phyloP scores from a whole-genome alignment of 1,140 invertebrate genomes.

The Platyscapa corneri region DNA sequence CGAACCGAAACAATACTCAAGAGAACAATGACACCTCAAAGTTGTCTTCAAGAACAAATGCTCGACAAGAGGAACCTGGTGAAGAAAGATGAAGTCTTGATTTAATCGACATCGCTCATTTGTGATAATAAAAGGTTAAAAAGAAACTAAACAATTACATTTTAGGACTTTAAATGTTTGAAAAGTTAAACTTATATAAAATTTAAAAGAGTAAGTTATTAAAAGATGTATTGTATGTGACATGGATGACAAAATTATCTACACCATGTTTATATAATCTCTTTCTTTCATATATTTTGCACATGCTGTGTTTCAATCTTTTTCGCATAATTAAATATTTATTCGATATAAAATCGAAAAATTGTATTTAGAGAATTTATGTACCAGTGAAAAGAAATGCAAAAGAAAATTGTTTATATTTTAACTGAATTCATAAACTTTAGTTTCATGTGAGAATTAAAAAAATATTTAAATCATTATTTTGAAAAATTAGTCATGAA shows the following conservation, averaged over 20 bases:
- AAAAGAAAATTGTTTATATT: constrained; percentile 26
- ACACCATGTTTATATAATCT: background rate
- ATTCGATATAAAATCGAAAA: too few relatives aligned
- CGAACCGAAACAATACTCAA: background rate
- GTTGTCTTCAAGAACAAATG: background rate
- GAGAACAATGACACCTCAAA: background rate
- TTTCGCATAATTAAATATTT: too few relatives aligned
- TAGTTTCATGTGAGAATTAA: background rate
- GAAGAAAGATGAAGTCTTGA: constrained; percentile 16
- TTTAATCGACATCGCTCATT: background rate
- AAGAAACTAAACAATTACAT: constrained; percentile 7
- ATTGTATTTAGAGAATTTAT: background rate
- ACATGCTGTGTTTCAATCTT: constrained; percentile 1
- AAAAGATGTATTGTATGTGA: background rate
- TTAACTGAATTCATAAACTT: background rate
- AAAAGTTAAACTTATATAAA: constrained; percentile 27
- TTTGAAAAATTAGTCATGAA: background rate
- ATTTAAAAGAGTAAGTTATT: background rate
- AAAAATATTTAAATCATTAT: background rate
- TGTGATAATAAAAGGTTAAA: constrained; percentile 41
- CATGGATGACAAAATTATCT: background rate
- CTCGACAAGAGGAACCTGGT: background rate
- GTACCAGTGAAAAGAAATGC: background rate
- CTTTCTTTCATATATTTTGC: constrained; percentile 1
- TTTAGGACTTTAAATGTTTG: constrained; percentile 33